A percentile compares a stretch with the other conserved stretches of the same genome.
These are phyloP conservation scores for Tetrapedia diversipes DNA, from an alignment of 2,888 invertebrate genomes.

Conservation along the genomic window DNA sequence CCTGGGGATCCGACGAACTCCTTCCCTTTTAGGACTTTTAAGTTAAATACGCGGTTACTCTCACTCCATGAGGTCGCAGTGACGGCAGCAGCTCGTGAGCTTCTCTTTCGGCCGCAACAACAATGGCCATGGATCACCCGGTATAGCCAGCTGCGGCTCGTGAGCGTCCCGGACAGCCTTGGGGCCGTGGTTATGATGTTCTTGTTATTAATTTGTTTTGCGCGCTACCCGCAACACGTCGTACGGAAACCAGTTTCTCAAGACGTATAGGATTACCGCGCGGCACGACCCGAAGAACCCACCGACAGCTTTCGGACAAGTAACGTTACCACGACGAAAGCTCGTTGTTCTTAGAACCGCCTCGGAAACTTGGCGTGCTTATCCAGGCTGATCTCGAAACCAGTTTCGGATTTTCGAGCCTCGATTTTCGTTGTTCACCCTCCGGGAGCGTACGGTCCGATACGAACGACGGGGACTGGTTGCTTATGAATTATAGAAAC, in stretches of 20 bases:
- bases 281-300: slow-evolving; percentile 62
- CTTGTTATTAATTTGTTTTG: slow-evolving; percentile 79
- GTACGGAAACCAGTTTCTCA: slow-evolving; percentile 76
- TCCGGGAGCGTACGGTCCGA: neutral
- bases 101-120: slow-evolving; percentile 36
- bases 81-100: slow-evolving; percentile 17
- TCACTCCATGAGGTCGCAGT: neutral
- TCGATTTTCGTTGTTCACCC: neutral
- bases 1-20: no score
- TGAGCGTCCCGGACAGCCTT: slow-evolving; percentile 66
- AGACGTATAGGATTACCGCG: slow-evolving; percentile 72
- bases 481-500: slow-evolving; percentile 31
- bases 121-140: slow-evolving; percentile 65
- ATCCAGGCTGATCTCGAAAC: slow-evolving; percentile 60
- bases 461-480: neutral
- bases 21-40: no score
- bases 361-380: slow-evolving; percentile 49
- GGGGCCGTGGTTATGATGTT: slow-evolving; percentile 71
- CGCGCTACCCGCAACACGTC: slow-evolving; percentile 71
- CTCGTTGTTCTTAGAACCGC: slow-evolving; percentile 54
- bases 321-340: slow-evolving; percentile 66
- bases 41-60: no score
- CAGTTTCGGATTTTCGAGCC: slow-evolving; percentile 55
- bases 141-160: slow-evolving; percentile 65
- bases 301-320: slow-evolving; percentile 70